Base-by-base conservation (phyloP, 2,888 invertebrate genomes). In the Noctua comes region DNA sequence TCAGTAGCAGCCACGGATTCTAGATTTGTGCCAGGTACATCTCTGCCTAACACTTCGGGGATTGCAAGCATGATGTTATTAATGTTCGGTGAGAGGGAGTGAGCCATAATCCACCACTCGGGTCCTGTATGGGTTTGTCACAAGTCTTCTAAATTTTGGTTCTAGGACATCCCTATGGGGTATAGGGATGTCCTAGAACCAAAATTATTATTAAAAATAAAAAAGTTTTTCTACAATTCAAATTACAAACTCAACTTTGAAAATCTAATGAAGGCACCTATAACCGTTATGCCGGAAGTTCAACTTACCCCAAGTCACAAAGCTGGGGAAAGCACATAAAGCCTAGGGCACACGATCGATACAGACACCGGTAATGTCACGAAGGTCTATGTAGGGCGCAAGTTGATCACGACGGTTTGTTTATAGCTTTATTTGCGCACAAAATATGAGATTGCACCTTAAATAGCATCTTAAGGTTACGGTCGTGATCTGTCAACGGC, bases 341-440 rank as follows among this genome's bases (percentile, higher is more conserved):
- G 80, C 84, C 73, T 73, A 70, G 64, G 70, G 78, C 77, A 81
- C 77, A 83, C 79, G 83, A 89, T 88, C 86, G 68, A 87, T 86
- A 84, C 68, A 76, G 51, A 54, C 82, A 68, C 74, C 46, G 68
- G 78, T 59, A 79, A 77, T 79, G 81, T 85, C 86, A 88, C 84
- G 83, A 85, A 78, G 46, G 68, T 79, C 70, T 79, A 73, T 69
- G 59, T 72, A 75, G 64, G 77, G 73, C 76, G 73, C 66, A 40
- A 82, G 76, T 62, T 46, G 69, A 66, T 80, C 88, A 89, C 89
- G 88, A 87, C 57, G 24, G 40, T 71, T 64, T 80, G 77, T 87
- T 80, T 77, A 84, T 81, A 59, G 76, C 85, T 87, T 86, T 89
- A 88, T 89, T 87, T 83, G 77, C 46, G n/a, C 75, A 66, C 74